These are phyloP conservation scores for Tarsius wallacei DNA, from an alignment of 2,797 vertebrate species.

Conservation along the genomic window DNA sequence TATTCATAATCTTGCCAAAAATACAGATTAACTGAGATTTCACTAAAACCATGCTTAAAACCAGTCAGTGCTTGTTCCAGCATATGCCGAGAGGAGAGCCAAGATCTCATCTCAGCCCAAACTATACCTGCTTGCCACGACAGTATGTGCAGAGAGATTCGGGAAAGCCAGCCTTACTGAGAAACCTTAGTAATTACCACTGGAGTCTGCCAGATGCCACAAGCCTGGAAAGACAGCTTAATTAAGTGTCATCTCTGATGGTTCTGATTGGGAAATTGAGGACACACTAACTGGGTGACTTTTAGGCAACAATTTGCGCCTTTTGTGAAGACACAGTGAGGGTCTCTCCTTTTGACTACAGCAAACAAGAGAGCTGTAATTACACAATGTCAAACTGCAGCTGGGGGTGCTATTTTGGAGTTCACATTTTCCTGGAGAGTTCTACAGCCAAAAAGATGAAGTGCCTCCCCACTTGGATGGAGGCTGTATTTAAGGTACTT, in stretches of 20 bases:
- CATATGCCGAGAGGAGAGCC: background rate
- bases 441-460: conserved; percentile 58
- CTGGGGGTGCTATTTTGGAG: conserved; percentile 72
- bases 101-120: background rate
- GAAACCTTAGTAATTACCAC: conserved; percentile 64
- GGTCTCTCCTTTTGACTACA: conserved; percentile 71
- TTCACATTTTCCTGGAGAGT: conserved; percentile 75
- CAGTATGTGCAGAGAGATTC: background rate
- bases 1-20: background rate
- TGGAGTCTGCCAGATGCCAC: background rate
- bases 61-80: background rate
- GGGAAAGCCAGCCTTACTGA: background rate
- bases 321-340: conserved; percentile 53
- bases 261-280: conserved; percentile 74
- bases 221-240: conserved; percentile 50
- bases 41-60: background rate
- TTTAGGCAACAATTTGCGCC: conserved; percentile 15
- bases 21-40: background rate
- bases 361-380: conserved; percentile 70
- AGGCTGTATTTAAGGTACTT: conserved; percentile 28
- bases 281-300: conserved; percentile 59
- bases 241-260: conserved; percentile 64
- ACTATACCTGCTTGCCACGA: background rate
- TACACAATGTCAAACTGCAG: conserved; percentile 57
- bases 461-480: background rate